These are phyloP conservation scores for Psilanteris sp. DNA, from an alignment of 1,140 invertebrate species.

Conservation along the genomic window DNA sequence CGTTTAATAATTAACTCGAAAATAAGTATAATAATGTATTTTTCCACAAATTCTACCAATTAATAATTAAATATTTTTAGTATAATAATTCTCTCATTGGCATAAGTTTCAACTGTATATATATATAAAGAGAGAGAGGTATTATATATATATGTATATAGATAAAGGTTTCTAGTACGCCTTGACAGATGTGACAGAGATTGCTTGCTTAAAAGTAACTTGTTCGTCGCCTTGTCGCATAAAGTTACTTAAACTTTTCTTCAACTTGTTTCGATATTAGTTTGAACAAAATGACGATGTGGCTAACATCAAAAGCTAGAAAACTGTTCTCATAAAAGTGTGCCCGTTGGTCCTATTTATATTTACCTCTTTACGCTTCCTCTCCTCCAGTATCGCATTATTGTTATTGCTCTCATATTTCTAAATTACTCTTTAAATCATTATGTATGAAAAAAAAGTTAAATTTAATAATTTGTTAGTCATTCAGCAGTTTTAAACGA, in stretches of 20 bases:
- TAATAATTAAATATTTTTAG: too few relatives aligned
- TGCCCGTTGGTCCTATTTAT: conserved; percentile 14
- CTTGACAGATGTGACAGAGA: conserved; percentile 56
- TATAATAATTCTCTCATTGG: too few relatives aligned
- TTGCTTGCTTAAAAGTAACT: conserved; percentile 54
- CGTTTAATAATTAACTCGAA: too few relatives aligned
- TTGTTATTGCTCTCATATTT: conserved; percentile 5
- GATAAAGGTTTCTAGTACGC: background rate
- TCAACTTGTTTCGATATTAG: conserved; percentile 59
- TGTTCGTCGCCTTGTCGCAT: conserved; percentile 44
- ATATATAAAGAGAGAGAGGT: too few relatives aligned
- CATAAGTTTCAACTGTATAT: background rate
- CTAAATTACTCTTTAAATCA: too few relatives aligned
- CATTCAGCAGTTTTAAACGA: too few relatives aligned
- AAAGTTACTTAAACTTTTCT: conserved; percentile 60
- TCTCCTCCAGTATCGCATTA: background rate
- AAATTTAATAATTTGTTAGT: too few relatives aligned
- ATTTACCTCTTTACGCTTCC: background rate
- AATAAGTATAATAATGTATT: too few relatives aligned
- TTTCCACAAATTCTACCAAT: too few relatives aligned
- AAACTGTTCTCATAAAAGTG: conserved; percentile 24
- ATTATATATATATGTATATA: background rate
- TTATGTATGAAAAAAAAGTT: too few relatives aligned
- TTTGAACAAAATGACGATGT: conserved; percentile 57
- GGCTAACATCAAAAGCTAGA: conserved; percentile 55